Base-by-base conservation (phyloP, 53 echinoderm and acorn worm species). In the Patiria pectinifera region DNA sequence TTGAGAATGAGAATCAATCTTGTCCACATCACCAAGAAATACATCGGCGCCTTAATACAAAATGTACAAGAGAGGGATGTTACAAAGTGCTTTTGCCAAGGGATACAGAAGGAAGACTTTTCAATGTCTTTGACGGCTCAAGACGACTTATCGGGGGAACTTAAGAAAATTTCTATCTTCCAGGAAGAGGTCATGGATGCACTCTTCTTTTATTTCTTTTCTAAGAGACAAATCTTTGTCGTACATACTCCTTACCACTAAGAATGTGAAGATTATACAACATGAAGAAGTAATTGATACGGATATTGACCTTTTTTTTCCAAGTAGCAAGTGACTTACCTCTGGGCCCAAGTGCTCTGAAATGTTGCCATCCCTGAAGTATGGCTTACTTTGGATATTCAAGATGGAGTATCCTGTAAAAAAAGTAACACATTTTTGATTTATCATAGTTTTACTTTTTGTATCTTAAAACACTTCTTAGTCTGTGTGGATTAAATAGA, bases 371-470 rank as follows among this genome's bases (percentile, higher is more conserved):
- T 96, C 86, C 59, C 80, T 92, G 89, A 97, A 92, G 91, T 97
- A 95, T 3, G 95, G 94, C 60, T 86, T 89, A 16, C 95, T 95
- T 24, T 96, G 96, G 10, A 97, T 87, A 88, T 91, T 94, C 69
- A 97, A 59, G 15, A 93, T 91, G 10, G 96, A 96, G 60, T 93
- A 95, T 69, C 97, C 97, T 97, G 61, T 4, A 85, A 84, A 82
- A 45, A 14, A 25, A 24, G 11, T 11, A 43, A 2, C 4, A 11
- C 2, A n/a, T 76, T 7, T 4, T 35, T 35, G 35, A 35, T 35
- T 35, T 35, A 35, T 35, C 35, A 35, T 35, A 35, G 35, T 35
- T 35, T 35, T 35, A 35, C 35, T 35, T 35, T 35, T 35, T 35
- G 35, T 35, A 35, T 35, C 5, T 10, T 8, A 60, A 60, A 60